These are phyloP conservation scores for Patella ulyssiponensis DNA, from an alignment of 2,888 invertebrate genomes.

Conservation along the genomic window DNA sequence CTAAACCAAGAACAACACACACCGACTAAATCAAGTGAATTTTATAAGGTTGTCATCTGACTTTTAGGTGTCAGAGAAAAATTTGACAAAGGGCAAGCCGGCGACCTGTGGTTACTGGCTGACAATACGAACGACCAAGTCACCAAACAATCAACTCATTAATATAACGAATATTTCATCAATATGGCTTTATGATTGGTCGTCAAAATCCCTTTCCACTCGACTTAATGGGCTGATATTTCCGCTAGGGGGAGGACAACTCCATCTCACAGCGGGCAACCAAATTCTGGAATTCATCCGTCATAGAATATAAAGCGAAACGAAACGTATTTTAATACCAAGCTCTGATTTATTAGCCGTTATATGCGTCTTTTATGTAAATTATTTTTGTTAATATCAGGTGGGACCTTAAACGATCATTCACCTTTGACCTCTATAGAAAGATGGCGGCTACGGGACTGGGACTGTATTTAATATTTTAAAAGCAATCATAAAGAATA, in stretches of 20 bases:
- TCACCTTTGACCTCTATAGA: background rate
- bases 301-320: constrained; percentile 7
- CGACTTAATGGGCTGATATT: constrained; percentile 7
- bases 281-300: constrained; percentile 9
- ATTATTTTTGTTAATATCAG: constrained; percentile 12
- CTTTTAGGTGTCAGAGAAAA: constrained; percentile 2
- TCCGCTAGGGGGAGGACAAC: constrained; percentile 8
- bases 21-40: too few relatives aligned
- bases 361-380: constrained; percentile 13
- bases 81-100: constrained; percentile 7
- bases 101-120: background rate
- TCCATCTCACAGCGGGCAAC: constrained; percentile 1
- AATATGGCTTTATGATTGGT: constrained; percentile 11
- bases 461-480: constrained; percentile 5
- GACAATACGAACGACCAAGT: background rate
- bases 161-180: constrained; percentile 8
- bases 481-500: background rate
- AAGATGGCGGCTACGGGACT: background rate
- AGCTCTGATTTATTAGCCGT: constrained; percentile 9
- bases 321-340: constrained; percentile 10
- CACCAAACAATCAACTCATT: constrained; percentile 5
- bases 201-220: background rate
- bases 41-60: background rate
- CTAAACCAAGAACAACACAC: too few relatives aligned
- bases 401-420: constrained; percentile 7